A percentile compares a stretch with the other conserved stretches of the same genome.
phyloP scores from a whole-genome alignment of 2,888 invertebrate species.

The Boloria selene region DNA sequence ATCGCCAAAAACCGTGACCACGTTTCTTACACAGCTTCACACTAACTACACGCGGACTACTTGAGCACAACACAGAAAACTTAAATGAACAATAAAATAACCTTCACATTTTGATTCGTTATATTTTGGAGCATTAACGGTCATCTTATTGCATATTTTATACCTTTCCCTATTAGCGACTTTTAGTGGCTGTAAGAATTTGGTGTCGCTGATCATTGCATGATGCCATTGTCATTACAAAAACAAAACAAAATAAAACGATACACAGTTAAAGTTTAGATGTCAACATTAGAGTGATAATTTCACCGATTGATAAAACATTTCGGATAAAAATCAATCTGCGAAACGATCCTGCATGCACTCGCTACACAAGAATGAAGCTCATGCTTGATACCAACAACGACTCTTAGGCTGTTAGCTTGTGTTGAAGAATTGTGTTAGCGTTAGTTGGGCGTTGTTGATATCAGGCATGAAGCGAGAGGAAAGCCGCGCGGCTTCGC shows the following conservation, averaged over 20 bases:
- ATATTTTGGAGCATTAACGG: constrained; percentile 72
- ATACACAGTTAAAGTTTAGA: constrained; percentile 51
- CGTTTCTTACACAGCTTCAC: constrained; percentile 75
- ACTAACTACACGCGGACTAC: constrained; percentile 78
- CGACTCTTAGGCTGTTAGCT: constrained; percentile 30
- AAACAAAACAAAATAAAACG: constrained; percentile 53
- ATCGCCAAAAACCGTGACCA: constrained; percentile 58
- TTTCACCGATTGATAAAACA: constrained; percentile 53
- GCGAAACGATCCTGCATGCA: constrained; percentile 69
- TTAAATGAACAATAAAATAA: constrained; percentile 47
- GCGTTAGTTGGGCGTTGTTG: constrained; percentile 46
- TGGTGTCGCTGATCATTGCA: constrained; percentile 77
- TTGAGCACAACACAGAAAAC: constrained; percentile 71
- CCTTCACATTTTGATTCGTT: constrained; percentile 66
- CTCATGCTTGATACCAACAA: constrained; percentile 38
- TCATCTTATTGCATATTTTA: constrained; percentile 80
- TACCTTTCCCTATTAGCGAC: constrained; percentile 81
- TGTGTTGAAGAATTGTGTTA: constrained; percentile 36
- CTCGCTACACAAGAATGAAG: constrained; percentile 52
- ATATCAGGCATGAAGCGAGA: constrained; percentile 50
- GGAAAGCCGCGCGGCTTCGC: constrained; percentile 51
- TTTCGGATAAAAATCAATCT: constrained; percentile 48
- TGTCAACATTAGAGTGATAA: constrained; percentile 51
- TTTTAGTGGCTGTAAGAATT: constrained; percentile 69
- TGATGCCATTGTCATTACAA: constrained; percentile 67